phyloP scores from a whole-genome alignment of 2,797 vertebrate species.

The Alosa sapidissima region DNA sequence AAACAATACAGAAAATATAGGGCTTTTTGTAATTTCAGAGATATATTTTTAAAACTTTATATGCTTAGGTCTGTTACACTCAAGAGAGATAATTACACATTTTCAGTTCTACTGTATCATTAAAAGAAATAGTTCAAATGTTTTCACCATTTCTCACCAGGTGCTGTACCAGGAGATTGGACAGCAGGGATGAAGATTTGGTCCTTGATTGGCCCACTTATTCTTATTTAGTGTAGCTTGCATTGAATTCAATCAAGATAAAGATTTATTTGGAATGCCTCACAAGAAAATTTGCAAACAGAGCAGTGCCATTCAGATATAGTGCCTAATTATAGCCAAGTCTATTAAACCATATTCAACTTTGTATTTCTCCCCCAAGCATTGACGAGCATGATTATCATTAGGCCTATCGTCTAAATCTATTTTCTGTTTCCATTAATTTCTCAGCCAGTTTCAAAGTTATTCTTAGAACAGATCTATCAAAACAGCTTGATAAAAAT shows the following conservation, averaged over 20 bases:
- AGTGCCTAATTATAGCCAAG: background rate
- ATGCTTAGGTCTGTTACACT: background rate
- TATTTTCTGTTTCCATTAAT: background rate
- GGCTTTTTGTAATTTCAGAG: background rate
- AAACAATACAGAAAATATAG: background rate
- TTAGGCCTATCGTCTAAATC: background rate
- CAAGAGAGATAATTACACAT: background rate
- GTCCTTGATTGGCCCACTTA: slow-evolving; percentile 4
- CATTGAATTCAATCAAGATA: background rate
- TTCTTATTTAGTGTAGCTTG: background rate
- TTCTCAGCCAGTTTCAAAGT: background rate
- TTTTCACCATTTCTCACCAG: background rate
- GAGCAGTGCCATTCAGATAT: background rate
- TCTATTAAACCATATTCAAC: slow-evolving; percentile 6
- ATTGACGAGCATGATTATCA: background rate
- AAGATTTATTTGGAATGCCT: slow-evolving; percentile 5
- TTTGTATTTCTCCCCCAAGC: background rate
- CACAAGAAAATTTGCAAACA: background rate
- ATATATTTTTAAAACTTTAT: background rate
- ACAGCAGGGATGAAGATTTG: slow-evolving; percentile 9
- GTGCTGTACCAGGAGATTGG: background rate
- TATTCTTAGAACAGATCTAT: background rate
- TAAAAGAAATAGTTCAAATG: background rate
- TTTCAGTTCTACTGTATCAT: background rate
- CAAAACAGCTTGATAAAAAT: background rate